Evolutionary conservation across 2,797 vertebrate genomes (phyloP).

Genomic region (Muscicapa striata): DNA sequence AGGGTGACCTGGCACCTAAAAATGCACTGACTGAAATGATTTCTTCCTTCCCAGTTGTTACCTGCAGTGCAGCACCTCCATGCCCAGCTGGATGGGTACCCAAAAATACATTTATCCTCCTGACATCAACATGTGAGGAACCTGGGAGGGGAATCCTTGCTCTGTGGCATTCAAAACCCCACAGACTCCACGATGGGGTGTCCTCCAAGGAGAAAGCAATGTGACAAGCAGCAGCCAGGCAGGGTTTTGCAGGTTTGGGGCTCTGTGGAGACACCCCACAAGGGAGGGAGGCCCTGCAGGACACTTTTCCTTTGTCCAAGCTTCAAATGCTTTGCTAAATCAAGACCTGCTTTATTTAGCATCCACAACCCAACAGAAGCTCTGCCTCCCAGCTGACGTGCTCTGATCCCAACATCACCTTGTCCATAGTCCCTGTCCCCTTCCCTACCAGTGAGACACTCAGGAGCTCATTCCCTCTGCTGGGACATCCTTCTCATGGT

Average conservation of each 20-base stretch:
- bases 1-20: not conserved
- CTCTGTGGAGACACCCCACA: not conserved
- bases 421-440: not conserved
- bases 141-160: not conserved
- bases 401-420: not conserved
- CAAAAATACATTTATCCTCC: not conserved
- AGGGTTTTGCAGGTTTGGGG: not conserved
- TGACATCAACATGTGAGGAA: not conserved
- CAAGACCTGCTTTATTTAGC: not conserved
- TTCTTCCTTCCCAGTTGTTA: not conserved
- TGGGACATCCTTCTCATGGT: not conserved
- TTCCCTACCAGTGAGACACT: not conserved
- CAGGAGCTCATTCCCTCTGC: rapidly evolving
- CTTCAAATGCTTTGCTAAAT: not conserved
- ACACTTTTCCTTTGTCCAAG: not conserved
- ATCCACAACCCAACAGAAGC: not conserved
- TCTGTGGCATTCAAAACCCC: not conserved
- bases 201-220: not conserved
- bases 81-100: not conserved
- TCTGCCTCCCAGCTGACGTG: rapidly evolving
- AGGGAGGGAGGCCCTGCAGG: not conserved
- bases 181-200: rapidly evolving
- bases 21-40: not conserved
- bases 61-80: not conserved
- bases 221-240: not conserved